Base-by-base conservation (phyloP, 2,888 invertebrate genomes). In the Plagiodera versicolora region DNA sequence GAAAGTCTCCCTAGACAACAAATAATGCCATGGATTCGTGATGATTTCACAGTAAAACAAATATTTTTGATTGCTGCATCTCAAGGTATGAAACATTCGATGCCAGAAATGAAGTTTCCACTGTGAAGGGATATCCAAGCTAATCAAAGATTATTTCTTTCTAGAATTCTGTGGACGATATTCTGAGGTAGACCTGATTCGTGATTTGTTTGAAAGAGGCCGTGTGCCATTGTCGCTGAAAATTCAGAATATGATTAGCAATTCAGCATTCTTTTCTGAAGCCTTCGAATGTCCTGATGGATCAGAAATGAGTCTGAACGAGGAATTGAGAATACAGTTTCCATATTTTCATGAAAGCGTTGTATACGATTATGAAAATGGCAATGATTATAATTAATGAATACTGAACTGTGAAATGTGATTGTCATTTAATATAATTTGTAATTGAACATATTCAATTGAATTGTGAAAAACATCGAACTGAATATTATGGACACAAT, bases 51-150 rank as follows among this genome's bases (percentile, higher is more conserved):
- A 1, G 17, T 35, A 1, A 44, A 65, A 8, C 52, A 65, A 51
- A 48, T 49, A 1, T 62, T 62, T 17, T 55, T 62, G 24, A 62
- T 65, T 18, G 57, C 62, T 16, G 56, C 53, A 6, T 56, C 56
- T 24, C 65, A 65, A 65, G 65, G 65, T 65, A 6, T 2, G 30
- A 2, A 14, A 24, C 6, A 24, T 24, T 24, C 6, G 24, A 6
- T 24, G 4, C 24, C 6, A 5, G 24, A 6, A 24, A 5, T n/a
- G n/a, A n/a, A n/a, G n/a, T n/a, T n/a, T n/a, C n/a, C n/a, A n/a
- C n/a, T n/a, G n/a, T n/a, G n/a, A n/a, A n/a, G n/a, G n/a, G n/a
- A n/a, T n/a, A n/a, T n/a, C n/a, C n/a, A n/a, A 17, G 6, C 17
- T 18, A 47, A 11, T 47, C 4, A 14, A 49, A 1, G 16, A 1